Percentiles rank a stretch among this genome's conserved stretches.
These are phyloP conservation scores for Cephus spinipes DNA, from an alignment of 2,888 invertebrate genomes.

Conservation along the genomic window DNA sequence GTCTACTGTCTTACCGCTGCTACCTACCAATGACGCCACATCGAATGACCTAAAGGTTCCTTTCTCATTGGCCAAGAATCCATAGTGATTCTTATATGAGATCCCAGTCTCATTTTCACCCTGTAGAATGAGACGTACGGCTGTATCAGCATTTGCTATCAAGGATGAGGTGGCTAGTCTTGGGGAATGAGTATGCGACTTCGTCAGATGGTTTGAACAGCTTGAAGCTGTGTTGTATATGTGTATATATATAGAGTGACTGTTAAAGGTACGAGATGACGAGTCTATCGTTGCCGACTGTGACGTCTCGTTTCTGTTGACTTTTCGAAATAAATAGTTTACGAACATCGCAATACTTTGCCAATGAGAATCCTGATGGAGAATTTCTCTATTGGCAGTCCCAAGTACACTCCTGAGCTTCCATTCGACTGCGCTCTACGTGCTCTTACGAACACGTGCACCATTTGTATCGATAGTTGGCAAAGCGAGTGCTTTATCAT, in stretches of 20 bases:
- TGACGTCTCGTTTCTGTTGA: not conserved
- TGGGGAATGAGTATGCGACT: not conserved
- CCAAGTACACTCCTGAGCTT: not conserved
- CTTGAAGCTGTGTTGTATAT: not conserved
- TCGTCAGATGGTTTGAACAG: not conserved
- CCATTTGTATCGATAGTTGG: not conserved
- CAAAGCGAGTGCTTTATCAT: not conserved
- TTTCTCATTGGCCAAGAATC: not conserved
- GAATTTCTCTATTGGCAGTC: not conserved
- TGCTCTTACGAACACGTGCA: not conserved
- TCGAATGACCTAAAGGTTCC: not conserved
- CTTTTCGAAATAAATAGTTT: not conserved
- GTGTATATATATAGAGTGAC: not conserved
- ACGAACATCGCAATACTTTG: not conserved
- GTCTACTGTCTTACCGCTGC: not conserved
- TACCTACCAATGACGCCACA: not conserved
- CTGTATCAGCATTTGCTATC: not conserved
- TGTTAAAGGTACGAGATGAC: not conserved
- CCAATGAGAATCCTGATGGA: not conserved
- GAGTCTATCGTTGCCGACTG: not conserved
- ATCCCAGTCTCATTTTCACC: not conserved
- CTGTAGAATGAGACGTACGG: not conserved
- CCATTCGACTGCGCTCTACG: not conserved
- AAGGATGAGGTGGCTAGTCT: not conserved
- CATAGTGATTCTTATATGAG: not conserved